Evolutionary conservation across 1,140 invertebrate genomes (phyloP), one percentile per base, ranked within the genome.

Genomic region (Aphaenogaster ashmeadi): DNA sequence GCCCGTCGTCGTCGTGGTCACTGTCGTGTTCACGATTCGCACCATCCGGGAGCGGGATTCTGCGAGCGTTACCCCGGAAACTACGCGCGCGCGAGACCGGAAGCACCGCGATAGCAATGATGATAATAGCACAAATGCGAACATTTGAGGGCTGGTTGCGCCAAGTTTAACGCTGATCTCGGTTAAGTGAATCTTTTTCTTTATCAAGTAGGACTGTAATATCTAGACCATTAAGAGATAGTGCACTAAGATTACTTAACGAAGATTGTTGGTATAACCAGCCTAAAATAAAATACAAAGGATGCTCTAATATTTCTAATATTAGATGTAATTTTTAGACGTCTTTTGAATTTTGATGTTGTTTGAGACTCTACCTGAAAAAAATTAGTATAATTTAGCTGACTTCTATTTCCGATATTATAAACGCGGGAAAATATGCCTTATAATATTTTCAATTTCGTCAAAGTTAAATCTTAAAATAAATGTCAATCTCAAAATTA

Each of bases 61-160:
- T 50, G 58, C 44, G 27, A 79, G 58, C 77, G 77, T 66, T n/a
- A 6, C 8, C 66, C 44, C 41, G 15, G 18, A 62, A 78, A 36
- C 11, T 38, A 27, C 11, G 36, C n/a, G 41, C n/a, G 72, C 27
- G 33, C 36, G 50, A n/a, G 74, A 69, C 58, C 52, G 44, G 50
- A 66, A 58, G 3, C 5, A 27, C 11, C 64, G 38, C 47, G 52
- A 44, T n/a, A 9, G 18, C 27, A 2, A 62, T 7, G 15, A 38
- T 41, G 44, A 44, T 38, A 18, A 18, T 54, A 74, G 18, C 33
- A 3, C n/a, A 36, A 56, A 58, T 6, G 3, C 33, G 36, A 8
- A 58, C n/a, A 27, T 75, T 38, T 13, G n/a, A 33, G 4, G 27
- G 33, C 3, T 50, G 50, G 36, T 77, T 41, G 38, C 44, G 21